A percentile compares a stretch with the other conserved stretches of the same genome.
Evolutionary conservation across 1,140 invertebrate species (phyloP).

Genomic region (Rhyacophila brunnea): DNA sequence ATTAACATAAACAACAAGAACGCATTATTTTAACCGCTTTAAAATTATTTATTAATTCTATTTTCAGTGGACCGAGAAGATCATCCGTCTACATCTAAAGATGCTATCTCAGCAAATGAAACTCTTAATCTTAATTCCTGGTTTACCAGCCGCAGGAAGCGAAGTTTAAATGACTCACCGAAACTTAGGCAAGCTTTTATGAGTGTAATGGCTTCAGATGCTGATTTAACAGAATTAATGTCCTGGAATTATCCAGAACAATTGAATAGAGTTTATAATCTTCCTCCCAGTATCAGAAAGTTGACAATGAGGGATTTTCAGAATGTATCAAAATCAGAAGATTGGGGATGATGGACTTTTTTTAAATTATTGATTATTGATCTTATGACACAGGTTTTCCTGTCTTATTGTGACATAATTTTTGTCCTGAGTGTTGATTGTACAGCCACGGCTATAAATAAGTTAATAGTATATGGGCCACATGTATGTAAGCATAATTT

Average conservation of each 20-base stretch:
- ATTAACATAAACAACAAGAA: no score
- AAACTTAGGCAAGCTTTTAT: conserved; percentile 16
- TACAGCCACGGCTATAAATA: no score
- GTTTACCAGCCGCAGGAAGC: conserved; percentile 51
- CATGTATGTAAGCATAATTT: no score
- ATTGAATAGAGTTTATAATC: conserved; percentile 50
- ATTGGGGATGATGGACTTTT: conserved; percentile 59
- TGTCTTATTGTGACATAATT: no score
- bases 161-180: conserved; percentile 38
- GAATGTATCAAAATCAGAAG: conserved; percentile 44
- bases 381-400: no score
- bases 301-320: conserved; percentile 54
- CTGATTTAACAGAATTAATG: conserved; percentile 45
- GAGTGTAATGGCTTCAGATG: conserved; percentile 39
- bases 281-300: conserved; percentile 61
- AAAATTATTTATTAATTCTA: conserved; percentile 20
- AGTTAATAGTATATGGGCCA: no score
- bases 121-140: conserved; percentile 42
- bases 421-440: no score
- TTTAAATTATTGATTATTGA: no score
- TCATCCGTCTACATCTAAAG: conserved; percentile 4
- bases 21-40: no score
- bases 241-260: conserved; percentile 56
- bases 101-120: background rate
- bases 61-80: conserved; percentile 45